Conservation (phyloP, 2,888 invertebrate genomes). For the Rhagonycha fulva region DNA sequence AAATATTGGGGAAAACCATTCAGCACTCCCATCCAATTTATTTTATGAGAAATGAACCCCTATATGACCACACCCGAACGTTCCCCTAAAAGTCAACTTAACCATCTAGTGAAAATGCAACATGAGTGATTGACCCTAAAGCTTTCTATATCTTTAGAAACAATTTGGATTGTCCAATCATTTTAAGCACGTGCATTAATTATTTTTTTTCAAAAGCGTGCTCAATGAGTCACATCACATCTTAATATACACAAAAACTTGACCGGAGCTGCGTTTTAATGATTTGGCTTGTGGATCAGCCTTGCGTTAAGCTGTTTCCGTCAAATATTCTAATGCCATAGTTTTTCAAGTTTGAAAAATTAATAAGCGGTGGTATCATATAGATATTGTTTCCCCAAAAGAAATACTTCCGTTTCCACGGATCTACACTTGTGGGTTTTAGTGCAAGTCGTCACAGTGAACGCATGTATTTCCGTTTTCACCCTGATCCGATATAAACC, state of each 20-base stretch:
- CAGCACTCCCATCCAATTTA: slow-evolving; percentile 13
- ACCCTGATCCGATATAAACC: slow-evolving; percentile 9
- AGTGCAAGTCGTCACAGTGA: slow-evolving; percentile 18
- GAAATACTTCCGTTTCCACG: slow-evolving; percentile 28
- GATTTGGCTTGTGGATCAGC: slow-evolving; percentile 11
- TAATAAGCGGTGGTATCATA: slow-evolving; percentile 9
- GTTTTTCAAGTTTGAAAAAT: slow-evolving; percentile 4
- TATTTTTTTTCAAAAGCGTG: neutral
- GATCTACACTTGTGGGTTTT: slow-evolving; percentile 14
- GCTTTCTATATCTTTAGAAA: neutral
- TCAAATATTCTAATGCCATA: slow-evolving; percentile 8
- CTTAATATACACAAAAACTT: neutral
- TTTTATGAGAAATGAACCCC: neutral
- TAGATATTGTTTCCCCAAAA: slow-evolving; percentile 15
- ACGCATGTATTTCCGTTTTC: slow-evolving; percentile 19
- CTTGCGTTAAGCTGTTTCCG: slow-evolving; percentile 33
- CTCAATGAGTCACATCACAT: neutral
- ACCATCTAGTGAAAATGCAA: neutral
- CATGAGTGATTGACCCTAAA: slow-evolving; percentile 5
- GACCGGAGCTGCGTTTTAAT: slow-evolving; percentile 34
- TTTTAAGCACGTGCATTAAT: neutral
- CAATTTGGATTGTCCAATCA: neutral
- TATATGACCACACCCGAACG: slow-evolving; percentile 11
- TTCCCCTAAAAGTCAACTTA: slow-evolving; percentile 8
- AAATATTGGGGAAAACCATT: neutral